A percentile compares a stretch with the other conserved stretches of the same genome.
Evolutionary conservation across 2,113 vertebrate species (phyloP).

Genomic region (Tachysurus fulvidraco): DNA sequence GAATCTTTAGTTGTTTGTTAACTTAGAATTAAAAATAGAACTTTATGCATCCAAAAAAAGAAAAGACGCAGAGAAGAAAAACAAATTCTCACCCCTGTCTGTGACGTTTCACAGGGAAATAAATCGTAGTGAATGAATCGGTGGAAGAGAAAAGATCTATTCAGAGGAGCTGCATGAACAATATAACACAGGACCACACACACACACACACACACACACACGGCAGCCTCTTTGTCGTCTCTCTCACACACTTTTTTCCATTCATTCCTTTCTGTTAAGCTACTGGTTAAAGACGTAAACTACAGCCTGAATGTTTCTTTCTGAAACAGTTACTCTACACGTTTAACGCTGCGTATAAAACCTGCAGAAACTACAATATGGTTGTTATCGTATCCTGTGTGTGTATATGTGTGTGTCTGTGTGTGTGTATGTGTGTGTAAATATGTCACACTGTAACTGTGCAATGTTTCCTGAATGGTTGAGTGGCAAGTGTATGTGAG

Average conservation of each 20-base stretch:
- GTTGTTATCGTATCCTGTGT: not conserved
- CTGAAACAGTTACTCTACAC: not conserved
- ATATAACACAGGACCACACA: not conserved
- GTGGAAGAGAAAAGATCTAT: not conserved
- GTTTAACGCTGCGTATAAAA: not conserved
- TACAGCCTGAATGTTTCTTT: not conserved
- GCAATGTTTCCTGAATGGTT: not conserved
- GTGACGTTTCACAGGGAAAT: not conserved
- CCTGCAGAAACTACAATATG: not conserved
- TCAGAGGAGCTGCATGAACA: not conserved
- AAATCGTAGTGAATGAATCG: not conserved
- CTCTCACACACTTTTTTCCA: not conserved
- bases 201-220: not conserved
- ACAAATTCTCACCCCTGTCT: not conserved
- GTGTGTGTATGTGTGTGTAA: not conserved
- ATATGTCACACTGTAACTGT: not conserved
- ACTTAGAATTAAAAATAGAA: not conserved
- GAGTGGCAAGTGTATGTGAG: conserved; percentile 32
- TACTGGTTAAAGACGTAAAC: not conserved
- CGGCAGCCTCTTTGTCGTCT: no score
- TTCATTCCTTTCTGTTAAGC: not conserved
- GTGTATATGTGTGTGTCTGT: not conserved
- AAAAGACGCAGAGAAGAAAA: not conserved
- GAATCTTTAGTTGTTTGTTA: no score
- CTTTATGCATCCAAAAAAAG: not conserved